phyloP scores from a whole-genome alignment of 1,140 invertebrate species.

The Drosophila nebulosa region DNA sequence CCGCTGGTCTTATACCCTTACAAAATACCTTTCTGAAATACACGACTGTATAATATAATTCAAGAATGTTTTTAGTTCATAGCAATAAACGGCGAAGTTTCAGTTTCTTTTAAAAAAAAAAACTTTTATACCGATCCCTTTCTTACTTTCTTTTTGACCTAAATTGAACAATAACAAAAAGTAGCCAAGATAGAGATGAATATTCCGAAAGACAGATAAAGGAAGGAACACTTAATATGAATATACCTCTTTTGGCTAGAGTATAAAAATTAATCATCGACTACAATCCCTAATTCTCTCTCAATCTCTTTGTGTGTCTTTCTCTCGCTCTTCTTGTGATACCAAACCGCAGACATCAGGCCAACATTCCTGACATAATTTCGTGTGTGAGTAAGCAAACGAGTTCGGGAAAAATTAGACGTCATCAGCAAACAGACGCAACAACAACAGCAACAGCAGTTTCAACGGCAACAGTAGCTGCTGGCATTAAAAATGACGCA shows the following conservation, averaged over 20 bases:
- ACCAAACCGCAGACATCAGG: constrained; percentile 20
- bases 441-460: constrained; percentile 40
- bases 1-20: neutral
- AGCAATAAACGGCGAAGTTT: no score
- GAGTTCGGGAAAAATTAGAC: constrained; percentile 73
- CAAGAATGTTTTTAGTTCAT: no score
- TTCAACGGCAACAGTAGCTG: constrained; percentile 10
- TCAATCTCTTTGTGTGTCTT: neutral
- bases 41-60: no score
- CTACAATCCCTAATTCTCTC: constrained; percentile 12
- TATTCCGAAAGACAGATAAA: neutral
- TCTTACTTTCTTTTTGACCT: no score
- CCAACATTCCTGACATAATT: constrained; percentile 79
- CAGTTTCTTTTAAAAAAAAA: no score
- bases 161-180: no score
- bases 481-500: constrained; percentile 27
- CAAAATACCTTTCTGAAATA: no score
- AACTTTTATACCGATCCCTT: no score
- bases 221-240: neutral
- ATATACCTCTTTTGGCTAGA: neutral
- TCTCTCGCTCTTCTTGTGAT: neutral
- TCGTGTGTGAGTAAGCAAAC: constrained; percentile 75
- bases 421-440: constrained; percentile 54
- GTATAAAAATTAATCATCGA: constrained; percentile 55
- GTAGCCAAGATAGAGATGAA: no score